Conservation (phyloP, 92 coral and sea anemone genomes). For the Phenganax stokvisi region DNA sequence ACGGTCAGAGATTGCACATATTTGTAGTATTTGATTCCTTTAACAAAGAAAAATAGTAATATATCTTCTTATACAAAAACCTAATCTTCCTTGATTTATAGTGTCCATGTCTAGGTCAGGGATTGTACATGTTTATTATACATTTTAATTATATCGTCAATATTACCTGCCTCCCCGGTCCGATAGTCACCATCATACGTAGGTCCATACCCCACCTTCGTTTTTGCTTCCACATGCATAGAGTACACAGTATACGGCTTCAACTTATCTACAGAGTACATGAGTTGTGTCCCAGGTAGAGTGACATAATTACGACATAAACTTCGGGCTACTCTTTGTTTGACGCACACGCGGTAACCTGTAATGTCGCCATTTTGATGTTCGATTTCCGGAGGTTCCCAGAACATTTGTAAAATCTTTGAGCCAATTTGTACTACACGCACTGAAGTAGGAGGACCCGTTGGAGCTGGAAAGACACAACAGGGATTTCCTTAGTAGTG, state of each 20-base stretch:
- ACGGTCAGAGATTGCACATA: background rate
- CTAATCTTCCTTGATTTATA: background rate
- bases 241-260: conserved; percentile 3
- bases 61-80: no score
- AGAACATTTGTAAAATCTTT: conserved; percentile 9
- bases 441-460: conserved; percentile 18
- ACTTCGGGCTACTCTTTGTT: background rate
- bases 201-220: conserved; percentile 14
- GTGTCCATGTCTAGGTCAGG: no score
- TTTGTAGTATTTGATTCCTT: no score
- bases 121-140: no score
- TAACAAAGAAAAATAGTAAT: no score
- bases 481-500: background rate
- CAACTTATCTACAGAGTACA: background rate
- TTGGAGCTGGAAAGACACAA: conserved; percentile 1
- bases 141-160: background rate
- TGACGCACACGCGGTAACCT: conserved; percentile 15
- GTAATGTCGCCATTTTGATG: conserved; percentile 23
- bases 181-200: background rate
- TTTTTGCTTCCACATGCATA: conserved; percentile 20
- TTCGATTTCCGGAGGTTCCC: conserved; percentile 15
- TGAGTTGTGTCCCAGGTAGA: background rate
- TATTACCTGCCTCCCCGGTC: conserved; percentile 22
- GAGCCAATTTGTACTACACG: background rate
- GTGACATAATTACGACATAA: conserved; percentile 5